Evolutionary conservation across 2,113 vertebrate genomes (phyloP).

Genomic region (Setophaga petechia): DNA sequence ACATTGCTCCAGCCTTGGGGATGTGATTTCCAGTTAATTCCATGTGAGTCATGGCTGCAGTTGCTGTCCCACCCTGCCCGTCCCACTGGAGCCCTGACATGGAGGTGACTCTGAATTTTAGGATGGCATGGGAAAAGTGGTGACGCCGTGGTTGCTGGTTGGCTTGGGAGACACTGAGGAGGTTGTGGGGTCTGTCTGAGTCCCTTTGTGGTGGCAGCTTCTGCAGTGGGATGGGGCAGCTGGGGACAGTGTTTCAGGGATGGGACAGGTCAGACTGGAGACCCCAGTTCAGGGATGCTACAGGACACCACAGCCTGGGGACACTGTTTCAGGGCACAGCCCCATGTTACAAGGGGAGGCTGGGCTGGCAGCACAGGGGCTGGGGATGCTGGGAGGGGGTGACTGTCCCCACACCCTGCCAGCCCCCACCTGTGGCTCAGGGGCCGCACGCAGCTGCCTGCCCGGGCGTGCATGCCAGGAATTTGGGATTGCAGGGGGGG

Average conservation of each 20-base stretch:
- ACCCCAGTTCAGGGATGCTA: background rate
- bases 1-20: accelerated
- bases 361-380: background rate
- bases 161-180: background rate
- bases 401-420: background rate
- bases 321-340: background rate
- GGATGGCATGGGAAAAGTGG: accelerated
- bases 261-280: background rate
- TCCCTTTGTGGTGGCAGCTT: accelerated
- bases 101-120: background rate
- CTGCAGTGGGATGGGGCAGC: background rate
- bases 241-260: background rate
- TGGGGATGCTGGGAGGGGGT: background rate
- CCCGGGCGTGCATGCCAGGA: slow-evolving; percentile 78
- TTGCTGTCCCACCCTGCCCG: accelerated
- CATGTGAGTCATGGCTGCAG: background rate
- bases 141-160: accelerated
- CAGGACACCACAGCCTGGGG: too few species aligned
- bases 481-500: slow-evolving; percentile 51
- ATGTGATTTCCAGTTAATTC: background rate
- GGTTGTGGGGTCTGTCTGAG: background rate
- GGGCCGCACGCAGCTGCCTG: slow-evolving; percentile 70
- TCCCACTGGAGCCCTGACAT: accelerated
- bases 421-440: background rate
- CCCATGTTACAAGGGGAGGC: background rate